Percentiles rank a stretch among this genome's conserved stretches.
Evolutionary conservation across 2,797 vertebrate species (phyloP).

Genomic region (Myiothlypis coronata): DNA sequence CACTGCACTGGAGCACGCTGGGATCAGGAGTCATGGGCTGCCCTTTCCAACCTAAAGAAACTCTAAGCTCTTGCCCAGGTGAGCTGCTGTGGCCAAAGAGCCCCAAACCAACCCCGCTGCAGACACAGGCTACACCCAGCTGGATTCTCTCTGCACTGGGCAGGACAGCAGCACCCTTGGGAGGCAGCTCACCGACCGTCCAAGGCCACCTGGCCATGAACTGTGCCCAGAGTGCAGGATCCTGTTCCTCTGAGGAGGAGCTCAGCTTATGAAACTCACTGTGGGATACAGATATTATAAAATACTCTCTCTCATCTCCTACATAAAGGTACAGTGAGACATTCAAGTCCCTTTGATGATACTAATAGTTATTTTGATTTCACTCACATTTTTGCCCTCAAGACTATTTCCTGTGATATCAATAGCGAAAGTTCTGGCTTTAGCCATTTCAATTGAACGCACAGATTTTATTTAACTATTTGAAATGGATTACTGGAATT

Average conservation of each 20-base stretch:
- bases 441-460: conserved; percentile 62
- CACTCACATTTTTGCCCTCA: conserved; percentile 59
- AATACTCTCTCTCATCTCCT: conserved; percentile 20
- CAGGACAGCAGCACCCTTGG: background rate
- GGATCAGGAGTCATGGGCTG: background rate
- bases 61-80: background rate
- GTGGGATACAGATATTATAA: background rate
- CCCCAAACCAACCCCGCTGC: fast-evolving
- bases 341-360: conserved; percentile 52
- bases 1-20: fast-evolving
- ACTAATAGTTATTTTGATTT: conserved; percentile 70
- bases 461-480: conserved; percentile 66
- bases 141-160: fast-evolving
- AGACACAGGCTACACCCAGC: background rate
- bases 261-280: background rate
- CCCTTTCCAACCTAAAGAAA: background rate
- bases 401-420: conserved; percentile 68
- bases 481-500: conserved; percentile 71
- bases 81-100: background rate
- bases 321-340: conserved; percentile 33
- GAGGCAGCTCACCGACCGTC: background rate
- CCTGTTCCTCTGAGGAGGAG: background rate
- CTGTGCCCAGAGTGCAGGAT: background rate
- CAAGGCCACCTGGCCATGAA: background rate
- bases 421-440: conserved; percentile 66